phyloP scores from a whole-genome alignment of 2,113 vertebrate species.

The Colaptes auratus region DNA sequence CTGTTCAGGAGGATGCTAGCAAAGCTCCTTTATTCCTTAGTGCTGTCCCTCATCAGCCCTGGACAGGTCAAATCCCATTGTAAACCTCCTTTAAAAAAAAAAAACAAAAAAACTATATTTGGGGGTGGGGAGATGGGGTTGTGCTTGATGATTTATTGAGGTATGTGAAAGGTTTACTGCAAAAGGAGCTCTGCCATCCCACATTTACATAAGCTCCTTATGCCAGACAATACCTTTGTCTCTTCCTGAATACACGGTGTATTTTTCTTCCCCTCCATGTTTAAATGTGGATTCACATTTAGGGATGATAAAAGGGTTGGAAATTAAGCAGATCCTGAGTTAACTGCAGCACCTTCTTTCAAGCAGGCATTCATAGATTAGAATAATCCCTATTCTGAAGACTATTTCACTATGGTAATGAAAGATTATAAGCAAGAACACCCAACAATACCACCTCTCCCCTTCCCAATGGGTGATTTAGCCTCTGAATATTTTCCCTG shows the following conservation, averaged over 20 bases:
- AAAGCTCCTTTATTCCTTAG: not conserved
- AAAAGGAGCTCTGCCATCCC: conserved; percentile 31
- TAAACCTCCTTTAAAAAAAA: not conserved
- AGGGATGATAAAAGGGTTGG: conserved; percentile 31
- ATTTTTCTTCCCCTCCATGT: not conserved
- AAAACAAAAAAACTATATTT: no score
- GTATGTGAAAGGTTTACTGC: conserved; percentile 59
- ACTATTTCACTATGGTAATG: conserved; percentile 23
- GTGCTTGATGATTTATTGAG: conserved; percentile 23
- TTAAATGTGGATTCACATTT: conserved; percentile 44
- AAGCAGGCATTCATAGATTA: conserved; percentile 24
- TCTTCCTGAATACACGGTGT: conserved; percentile 14
- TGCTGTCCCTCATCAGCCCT: not conserved
- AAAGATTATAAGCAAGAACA: conserved; percentile 12
- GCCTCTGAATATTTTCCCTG: not conserved
- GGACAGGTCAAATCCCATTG: conserved; percentile 8
- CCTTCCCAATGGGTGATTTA: not conserved
- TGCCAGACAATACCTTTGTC: conserved; percentile 56
- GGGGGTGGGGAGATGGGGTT: not conserved
- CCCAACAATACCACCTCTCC: not conserved
- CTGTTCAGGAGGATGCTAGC: not conserved
- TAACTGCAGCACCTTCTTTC: conserved; percentile 48
- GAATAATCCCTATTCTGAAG: conserved; percentile 42
- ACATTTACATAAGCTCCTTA: conserved; percentile 61
- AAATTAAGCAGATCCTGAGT: conserved; percentile 12